Conservation (phyloP, 2,888 invertebrate species). For the Sinotaia quadrata region DNA sequence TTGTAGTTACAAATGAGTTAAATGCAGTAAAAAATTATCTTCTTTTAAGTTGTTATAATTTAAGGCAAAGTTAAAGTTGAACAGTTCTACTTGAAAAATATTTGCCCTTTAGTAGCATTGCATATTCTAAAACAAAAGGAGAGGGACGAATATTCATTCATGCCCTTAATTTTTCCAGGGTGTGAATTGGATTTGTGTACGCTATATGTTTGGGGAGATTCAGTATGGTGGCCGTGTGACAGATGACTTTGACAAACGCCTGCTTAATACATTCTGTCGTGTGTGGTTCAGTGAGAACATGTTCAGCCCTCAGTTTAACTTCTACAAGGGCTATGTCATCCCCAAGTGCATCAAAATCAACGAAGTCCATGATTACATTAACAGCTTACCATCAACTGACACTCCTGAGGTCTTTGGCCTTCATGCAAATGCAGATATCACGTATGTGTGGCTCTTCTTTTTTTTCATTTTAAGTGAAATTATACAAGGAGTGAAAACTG, state of each 20-base stretch:
- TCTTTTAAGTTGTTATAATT: too few species aligned
- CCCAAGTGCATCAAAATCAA: conserved; percentile 67
- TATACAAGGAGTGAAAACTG: too few species aligned
- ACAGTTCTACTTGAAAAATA: too few species aligned
- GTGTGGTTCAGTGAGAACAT: conserved; percentile 72
- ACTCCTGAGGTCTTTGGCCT: conserved; percentile 72
- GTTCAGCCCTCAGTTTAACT: conserved; percentile 68
- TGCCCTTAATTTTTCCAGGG: conserved; percentile 53
- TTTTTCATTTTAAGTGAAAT: background rate
- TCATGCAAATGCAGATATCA: conserved; percentile 72
- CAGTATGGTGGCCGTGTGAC: conserved; percentile 73
- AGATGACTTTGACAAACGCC: conserved; percentile 72
- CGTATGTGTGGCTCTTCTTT: conserved; percentile 55
- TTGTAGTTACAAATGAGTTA: too few species aligned
- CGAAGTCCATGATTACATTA: conserved; percentile 69
- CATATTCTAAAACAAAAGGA: background rate
- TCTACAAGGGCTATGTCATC: conserved; percentile 71
- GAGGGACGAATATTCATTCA: background rate
- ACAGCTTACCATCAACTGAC: conserved; percentile 66
- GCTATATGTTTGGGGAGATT: conserved; percentile 74
- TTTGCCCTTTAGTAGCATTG: too few species aligned
- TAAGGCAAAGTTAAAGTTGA: too few species aligned
- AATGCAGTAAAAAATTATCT: too few species aligned
- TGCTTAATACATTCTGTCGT: conserved; percentile 72
- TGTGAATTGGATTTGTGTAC: conserved; percentile 70